Evolutionary conservation across 2,888 invertebrate species (phyloP).

Genomic region (Sarcophaga variegata): DNA sequence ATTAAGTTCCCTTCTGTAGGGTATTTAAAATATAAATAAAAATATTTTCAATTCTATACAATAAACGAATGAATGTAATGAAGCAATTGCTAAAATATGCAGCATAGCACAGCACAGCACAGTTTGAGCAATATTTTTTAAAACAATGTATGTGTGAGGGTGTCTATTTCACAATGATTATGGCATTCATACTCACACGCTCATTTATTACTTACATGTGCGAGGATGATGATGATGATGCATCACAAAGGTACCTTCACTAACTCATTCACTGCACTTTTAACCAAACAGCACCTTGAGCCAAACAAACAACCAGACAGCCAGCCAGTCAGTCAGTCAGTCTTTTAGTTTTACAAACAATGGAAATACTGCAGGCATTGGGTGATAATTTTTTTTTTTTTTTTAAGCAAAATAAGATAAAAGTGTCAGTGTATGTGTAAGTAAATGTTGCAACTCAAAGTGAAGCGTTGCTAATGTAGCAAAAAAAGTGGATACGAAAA

Average conservation of each 20-base stretch:
- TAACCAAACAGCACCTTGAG: not conserved
- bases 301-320: not conserved
- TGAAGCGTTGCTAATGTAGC: constrained; percentile 59
- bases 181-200: constrained; percentile 13
- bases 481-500: not conserved
- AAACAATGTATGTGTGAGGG: not conserved
- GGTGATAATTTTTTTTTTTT: constrained; percentile 57
- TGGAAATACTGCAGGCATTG: constrained; percentile 43
- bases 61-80: not conserved
- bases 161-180: not conserved
- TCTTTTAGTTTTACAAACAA: constrained; percentile 42
- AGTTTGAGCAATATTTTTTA: constrained; percentile 26
- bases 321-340: not conserved
- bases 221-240: constrained; percentile 17
- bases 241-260: not conserved
- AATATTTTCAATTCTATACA: not conserved
- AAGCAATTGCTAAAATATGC: constrained; percentile 15
- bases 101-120: constrained; percentile 5
- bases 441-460: constrained; percentile 54
- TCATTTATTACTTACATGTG: constrained; percentile 41
- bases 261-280: not conserved
- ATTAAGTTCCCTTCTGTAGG: not conserved
- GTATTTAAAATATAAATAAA: not conserved
- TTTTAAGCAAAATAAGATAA: not conserved
- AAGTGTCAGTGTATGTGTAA: constrained; percentile 20